Percentiles rank a stretch among this genome's conserved stretches.
These are phyloP conservation scores for Megalops cyprinoides DNA, from an alignment of 2,797 vertebrate genomes.

Conservation along the genomic window DNA sequence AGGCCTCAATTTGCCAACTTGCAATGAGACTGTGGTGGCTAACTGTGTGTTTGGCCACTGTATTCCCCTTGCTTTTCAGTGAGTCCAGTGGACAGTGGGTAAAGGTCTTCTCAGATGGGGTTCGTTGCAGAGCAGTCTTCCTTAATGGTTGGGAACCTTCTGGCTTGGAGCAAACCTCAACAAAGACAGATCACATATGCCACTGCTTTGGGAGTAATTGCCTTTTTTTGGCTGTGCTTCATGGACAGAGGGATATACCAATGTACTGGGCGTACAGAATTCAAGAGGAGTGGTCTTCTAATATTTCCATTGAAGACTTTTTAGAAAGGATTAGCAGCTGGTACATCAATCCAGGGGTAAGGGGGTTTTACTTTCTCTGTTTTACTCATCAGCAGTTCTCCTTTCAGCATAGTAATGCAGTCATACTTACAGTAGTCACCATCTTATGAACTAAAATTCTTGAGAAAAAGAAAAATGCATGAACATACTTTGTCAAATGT, in stretches of 20 bases:
- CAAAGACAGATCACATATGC: not conserved
- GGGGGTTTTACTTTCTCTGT: not conserved
- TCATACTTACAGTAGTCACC: too few relatives aligned
- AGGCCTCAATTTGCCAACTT: not conserved
- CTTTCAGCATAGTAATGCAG: too few relatives aligned
- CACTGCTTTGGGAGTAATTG: conserved; percentile 14
- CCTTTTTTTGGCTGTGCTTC: conserved; percentile 16
- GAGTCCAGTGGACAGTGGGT: not conserved
- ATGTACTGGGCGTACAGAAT: conserved; percentile 23
- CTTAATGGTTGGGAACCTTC: conserved; percentile 1
- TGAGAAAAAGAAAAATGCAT: too few relatives aligned
- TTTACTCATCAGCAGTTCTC: not conserved
- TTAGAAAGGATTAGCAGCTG: not conserved
- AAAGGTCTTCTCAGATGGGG: not conserved
- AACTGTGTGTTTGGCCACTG: not conserved
- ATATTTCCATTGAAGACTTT: conserved; percentile 6
- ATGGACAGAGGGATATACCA: conserved; percentile 2
- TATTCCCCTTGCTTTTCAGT: not conserved
- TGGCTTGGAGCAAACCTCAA: not conserved
- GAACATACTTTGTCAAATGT: too few relatives aligned
- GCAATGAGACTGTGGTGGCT: conserved; percentile 17
- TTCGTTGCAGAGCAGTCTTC: conserved; percentile 22
- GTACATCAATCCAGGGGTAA: conserved; percentile 20
- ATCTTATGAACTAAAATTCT: too few relatives aligned
- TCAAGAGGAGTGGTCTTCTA: conserved; percentile 11